Percentiles rank a stretch among this genome's conserved stretches.
phyloP scores from a whole-genome alignment of 1,140 invertebrate genomes.

The Papilio dardanus region DNA sequence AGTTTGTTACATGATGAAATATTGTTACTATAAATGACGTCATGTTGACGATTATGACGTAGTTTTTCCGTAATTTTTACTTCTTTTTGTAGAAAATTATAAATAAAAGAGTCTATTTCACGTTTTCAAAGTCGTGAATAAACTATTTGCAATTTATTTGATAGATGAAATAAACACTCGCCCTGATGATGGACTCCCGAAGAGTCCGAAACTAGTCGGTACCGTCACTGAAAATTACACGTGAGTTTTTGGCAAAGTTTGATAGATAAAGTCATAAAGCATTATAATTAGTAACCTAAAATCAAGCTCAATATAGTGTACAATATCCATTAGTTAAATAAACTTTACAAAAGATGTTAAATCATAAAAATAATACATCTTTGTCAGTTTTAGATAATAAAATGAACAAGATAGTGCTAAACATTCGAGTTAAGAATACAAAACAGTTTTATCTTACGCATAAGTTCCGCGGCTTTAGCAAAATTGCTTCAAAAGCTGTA shows the following conservation, averaged over 20 bases:
- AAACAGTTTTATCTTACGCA: slow-evolving; percentile 51
- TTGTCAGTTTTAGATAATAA: slow-evolving; percentile 11
- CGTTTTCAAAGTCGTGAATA: no score
- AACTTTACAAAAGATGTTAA: not conserved
- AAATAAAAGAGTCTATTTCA: no score
- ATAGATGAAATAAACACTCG: no score
- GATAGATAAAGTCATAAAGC: no score
- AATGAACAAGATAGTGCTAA: slow-evolving; percentile 45
- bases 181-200: no score
- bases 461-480: slow-evolving; percentile 42
- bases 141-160: no score
- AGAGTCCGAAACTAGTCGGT: no score
- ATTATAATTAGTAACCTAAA: not conserved
- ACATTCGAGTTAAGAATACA: slow-evolving; percentile 49
- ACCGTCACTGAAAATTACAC: no score
- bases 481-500: slow-evolving; percentile 43
- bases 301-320: not conserved
- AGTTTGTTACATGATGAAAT: not conserved
- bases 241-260: no score
- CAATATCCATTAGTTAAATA: not conserved
- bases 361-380: not conserved
- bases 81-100: no score
- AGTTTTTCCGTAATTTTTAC: not conserved
- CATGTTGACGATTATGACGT: not conserved
- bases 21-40: not conserved